A percentile compares a stretch with the other conserved stretches of the same genome.
Evolutionary conservation across 2,113 vertebrate genomes (phyloP).

Genomic region (Noturus placidus): DNA sequence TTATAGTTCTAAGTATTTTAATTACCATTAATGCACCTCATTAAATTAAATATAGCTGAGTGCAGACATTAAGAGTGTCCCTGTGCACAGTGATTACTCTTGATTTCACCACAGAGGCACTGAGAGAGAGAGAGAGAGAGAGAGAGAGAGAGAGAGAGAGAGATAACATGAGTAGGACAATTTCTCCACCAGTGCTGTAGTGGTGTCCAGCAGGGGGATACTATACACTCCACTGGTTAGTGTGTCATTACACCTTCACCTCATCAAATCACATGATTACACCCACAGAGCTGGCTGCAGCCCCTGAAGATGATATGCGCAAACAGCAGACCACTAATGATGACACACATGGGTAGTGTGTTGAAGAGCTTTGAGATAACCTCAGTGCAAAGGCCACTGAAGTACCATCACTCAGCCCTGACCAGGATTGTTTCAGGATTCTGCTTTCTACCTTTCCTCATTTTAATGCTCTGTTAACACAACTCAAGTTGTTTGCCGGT

Average conservation of each 20-base stretch:
- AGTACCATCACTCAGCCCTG: slow-evolving; percentile 71
- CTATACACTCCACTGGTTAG: slow-evolving; percentile 74
- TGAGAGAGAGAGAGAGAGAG: slow-evolving; percentile 8
- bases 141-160: not conserved
- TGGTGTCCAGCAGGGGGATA: slow-evolving; percentile 67
- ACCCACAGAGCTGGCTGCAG: slow-evolving; percentile 69
- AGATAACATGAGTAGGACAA: no score
- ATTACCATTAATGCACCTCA: slow-evolving; percentile 79
- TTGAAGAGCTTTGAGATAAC: slow-evolving; percentile 71
- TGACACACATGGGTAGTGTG: slow-evolving; percentile 61
- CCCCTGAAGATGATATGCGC: slow-evolving; percentile 67
- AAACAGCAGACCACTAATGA: slow-evolving; percentile 68
- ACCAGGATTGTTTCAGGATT: slow-evolving; percentile 65
- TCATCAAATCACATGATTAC: slow-evolving; percentile 83
- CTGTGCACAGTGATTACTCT: slow-evolving; percentile 73
- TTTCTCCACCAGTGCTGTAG: slow-evolving; percentile 45
- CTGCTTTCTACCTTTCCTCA: slow-evolving; percentile 16
- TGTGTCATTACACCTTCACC: slow-evolving; percentile 75
- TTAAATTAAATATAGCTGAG: slow-evolving; percentile 78
- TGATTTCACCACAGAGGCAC: slow-evolving; percentile 74
- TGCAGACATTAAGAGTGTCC: slow-evolving; percentile 74
- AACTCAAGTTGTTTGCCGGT: not conserved
- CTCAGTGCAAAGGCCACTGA: slow-evolving; percentile 71
- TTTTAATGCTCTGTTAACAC: not conserved
- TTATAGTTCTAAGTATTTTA: slow-evolving; percentile 79